Evolutionary conservation across 2,888 invertebrate species (phyloP), one percentile per base, ranked within the genome.

Genomic region (Sturmia bella): DNA sequence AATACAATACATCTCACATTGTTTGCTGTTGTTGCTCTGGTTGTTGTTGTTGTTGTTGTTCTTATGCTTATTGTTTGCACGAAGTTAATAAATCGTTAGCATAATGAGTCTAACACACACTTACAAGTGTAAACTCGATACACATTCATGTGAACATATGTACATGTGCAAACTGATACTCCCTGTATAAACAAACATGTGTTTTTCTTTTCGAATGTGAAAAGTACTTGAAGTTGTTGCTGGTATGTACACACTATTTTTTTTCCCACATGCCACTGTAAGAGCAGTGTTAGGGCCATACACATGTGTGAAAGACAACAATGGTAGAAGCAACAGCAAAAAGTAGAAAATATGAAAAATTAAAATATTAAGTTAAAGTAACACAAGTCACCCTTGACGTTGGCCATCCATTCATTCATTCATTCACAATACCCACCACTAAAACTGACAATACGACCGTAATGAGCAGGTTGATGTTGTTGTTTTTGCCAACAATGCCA

Each of bases 371-470:
- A 61, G 32, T 41, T 77, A 41, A 66, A 61, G 79, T 76, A 83
- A 83, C 68, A 76, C 83, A 76, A 83, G 80, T 80, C 83, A 80
- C 76, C 83, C 83, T 80, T 83, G 83, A 80, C 61, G 76, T 81
- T 81, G 76, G 80, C 56, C 80, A 68, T 72, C 69, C 61, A 56
- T 59, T 39, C 48, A 56, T 0, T n/a, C 17, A 52, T 32, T 37
- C 39, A 50, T 17, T 54, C 24, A 24, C 41, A 52, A 12, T 64
- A 39, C 12, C 41, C 43, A 43, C 52, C 48, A 56, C 56, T 57
- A 69, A 69, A 56, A 37, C 41, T 43, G 68, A 68, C 59, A 68
- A 59, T 59, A 68, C 41, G 17, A 63, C 54, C 19, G 54, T 54
- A 21, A 45, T 21, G 43, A 54, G 54, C 64, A 54, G 43, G 56